phyloP scores from a whole-genome alignment of 2,888 invertebrate species.

The Camponotus fellah region DNA sequence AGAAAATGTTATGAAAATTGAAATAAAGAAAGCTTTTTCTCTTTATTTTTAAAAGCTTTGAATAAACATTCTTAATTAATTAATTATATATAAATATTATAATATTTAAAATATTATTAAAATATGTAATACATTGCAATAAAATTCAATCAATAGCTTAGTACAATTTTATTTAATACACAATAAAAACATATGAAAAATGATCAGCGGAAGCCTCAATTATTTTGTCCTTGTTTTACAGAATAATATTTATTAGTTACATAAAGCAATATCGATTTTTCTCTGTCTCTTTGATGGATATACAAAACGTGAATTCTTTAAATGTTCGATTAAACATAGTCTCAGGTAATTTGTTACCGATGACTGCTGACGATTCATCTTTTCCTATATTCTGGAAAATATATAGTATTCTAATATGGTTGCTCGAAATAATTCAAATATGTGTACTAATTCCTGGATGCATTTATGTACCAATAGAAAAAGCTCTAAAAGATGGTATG shows the following conservation, averaged over 20 bases:
- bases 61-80: background rate
- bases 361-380: conserved; percentile 36
- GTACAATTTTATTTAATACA: background rate
- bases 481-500: conserved; percentile 59
- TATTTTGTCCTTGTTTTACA: background rate
- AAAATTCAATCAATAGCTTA: background rate
- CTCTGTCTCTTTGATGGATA: conserved; percentile 60
- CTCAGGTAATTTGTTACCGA: conserved; percentile 73
- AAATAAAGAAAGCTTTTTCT: background rate
- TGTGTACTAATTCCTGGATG: conserved; percentile 16
- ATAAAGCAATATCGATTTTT: background rate
- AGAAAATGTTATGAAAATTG: background rate
- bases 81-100: too few species aligned
- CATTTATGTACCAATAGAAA: conserved; percentile 56
- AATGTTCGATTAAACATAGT: conserved; percentile 66
- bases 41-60: background rate
- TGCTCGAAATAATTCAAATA: conserved; percentile 44
- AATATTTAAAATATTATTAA: background rate
- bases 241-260: background rate
- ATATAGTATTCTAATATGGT: conserved; percentile 63
- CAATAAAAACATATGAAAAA: background rate
- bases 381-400: conserved; percentile 28
- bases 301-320: conserved; percentile 63
- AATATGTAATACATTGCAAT: background rate
- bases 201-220: background rate